phyloP scores from a whole-genome alignment of 1,140 invertebrate species.

The Goniozus legneri region DNA sequence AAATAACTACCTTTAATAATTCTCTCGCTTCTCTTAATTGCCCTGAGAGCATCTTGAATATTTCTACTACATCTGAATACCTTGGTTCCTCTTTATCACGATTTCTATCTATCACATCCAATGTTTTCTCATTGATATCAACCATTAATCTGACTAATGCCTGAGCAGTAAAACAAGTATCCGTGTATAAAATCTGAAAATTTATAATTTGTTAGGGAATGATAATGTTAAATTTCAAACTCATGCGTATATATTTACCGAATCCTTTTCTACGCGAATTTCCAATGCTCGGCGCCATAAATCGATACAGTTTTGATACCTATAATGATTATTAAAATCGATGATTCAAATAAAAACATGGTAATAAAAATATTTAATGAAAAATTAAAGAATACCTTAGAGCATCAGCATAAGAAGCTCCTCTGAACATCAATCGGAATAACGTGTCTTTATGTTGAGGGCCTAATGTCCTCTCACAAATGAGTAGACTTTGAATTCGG shows the following conservation, averaged over 20 bases:
- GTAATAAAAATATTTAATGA: not conserved
- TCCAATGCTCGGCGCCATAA: slow-evolving; percentile 79
- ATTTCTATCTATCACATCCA: slow-evolving; percentile 54
- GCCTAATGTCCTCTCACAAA: slow-evolving; percentile 79
- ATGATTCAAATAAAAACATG: not conserved
- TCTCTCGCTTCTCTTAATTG: slow-evolving; percentile 60
- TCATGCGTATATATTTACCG: slow-evolving; percentile 47
- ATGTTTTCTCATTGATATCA: slow-evolving; percentile 68
- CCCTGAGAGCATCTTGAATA: slow-evolving; percentile 64
- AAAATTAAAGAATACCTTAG: slow-evolving; percentile 46
- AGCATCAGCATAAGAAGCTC: slow-evolving; percentile 83
- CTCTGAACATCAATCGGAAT: slow-evolving; percentile 72
- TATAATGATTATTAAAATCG: slow-evolving; percentile 19
- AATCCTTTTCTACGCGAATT: slow-evolving; percentile 74
- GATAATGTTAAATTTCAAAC: slow-evolving; percentile 3
- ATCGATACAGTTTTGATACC: slow-evolving; percentile 82
- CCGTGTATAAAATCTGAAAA: slow-evolving; percentile 58
- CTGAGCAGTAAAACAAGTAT: slow-evolving; percentile 81
- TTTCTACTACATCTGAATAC: slow-evolving; percentile 69
- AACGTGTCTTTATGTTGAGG: slow-evolving; percentile 79
- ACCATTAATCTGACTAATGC: slow-evolving; percentile 74
- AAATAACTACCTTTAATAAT: slow-evolving; percentile 55
- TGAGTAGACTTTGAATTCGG: slow-evolving; percentile 77
- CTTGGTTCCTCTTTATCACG: slow-evolving; percentile 57
- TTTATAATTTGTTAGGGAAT: not conserved